A percentile compares a stretch with the other conserved stretches of the same genome.
phyloP scores from a whole-genome alignment of 1,140 invertebrate species.

The Trichonephila inaurata region DNA sequence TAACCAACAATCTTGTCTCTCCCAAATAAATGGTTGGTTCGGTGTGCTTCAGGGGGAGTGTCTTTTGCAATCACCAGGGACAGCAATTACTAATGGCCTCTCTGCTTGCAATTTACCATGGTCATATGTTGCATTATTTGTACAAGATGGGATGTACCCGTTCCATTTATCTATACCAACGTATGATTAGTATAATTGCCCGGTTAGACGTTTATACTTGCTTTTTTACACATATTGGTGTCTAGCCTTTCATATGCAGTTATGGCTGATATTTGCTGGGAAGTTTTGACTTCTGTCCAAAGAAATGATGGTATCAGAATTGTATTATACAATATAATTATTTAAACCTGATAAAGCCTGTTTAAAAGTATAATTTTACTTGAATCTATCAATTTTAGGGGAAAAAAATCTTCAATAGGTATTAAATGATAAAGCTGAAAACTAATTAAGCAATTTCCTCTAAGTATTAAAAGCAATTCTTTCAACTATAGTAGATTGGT shows the following conservation, averaged over 20 bases:
- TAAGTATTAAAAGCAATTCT: too few relatives aligned
- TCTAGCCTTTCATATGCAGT: not conserved
- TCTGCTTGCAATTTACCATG: constrained; percentile 17
- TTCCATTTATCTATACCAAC: constrained; percentile 45
- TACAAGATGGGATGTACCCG: constrained; percentile 45
- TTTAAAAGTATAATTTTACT: too few relatives aligned
- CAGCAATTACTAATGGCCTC: constrained; percentile 42
- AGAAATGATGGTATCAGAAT: not conserved
- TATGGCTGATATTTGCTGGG: not conserved
- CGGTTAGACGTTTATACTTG: not conserved
- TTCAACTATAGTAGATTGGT: too few relatives aligned
- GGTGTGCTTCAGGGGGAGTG: not conserved
- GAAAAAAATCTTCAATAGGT: too few relatives aligned
- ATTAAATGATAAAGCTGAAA: too few relatives aligned
- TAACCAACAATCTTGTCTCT: not conserved
- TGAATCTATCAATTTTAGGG: too few relatives aligned
- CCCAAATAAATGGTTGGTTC: not conserved
- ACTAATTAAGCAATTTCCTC: too few relatives aligned
- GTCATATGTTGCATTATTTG: constrained; percentile 55
- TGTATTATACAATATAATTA: not conserved
- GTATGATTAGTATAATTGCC: constrained; percentile 58
- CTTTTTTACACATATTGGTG: constrained; percentile 51
- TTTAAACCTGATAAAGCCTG: too few relatives aligned
- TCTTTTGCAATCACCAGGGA: not conserved
- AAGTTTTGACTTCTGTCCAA: not conserved